Percentiles rank a stretch among this genome's conserved stretches.
These are phyloP conservation scores for Sigmodon hispidus DNA, from an alignment of 2,113 vertebrate genomes.

Conservation along the genomic window DNA sequence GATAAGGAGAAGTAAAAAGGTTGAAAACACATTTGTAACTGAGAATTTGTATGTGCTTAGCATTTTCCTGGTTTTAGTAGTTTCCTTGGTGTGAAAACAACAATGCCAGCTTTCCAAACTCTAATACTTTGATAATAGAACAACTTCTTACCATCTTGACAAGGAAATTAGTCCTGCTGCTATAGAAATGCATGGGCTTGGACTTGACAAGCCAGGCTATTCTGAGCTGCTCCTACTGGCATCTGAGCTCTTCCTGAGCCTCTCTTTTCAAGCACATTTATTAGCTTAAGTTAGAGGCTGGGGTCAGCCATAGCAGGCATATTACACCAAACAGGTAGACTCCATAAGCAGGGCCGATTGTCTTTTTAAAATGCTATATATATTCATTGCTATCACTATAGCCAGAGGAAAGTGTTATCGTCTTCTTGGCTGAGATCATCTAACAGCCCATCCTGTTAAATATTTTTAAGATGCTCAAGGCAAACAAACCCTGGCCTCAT, in stretches of 20 bases:
- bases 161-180: neutral
- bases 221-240: no score
- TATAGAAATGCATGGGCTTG: neutral
- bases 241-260: fast-evolving
- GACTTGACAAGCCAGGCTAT: neutral
- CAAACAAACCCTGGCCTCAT: neutral
- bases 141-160: neutral
- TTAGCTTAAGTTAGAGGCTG: neutral
- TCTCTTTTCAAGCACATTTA: neutral
- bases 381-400: neutral
- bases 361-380: neutral
- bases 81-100: slow-evolving; percentile 39
- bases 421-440: neutral
- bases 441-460: neutral
- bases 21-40: neutral
- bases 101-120: slow-evolving; percentile 9
- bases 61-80: neutral
- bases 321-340: neutral
- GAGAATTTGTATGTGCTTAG: neutral
- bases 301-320: neutral
- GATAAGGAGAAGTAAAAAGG: neutral
- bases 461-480: neutral
- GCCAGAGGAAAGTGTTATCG: neutral
- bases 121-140: neutral
- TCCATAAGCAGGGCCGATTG: neutral